Evolutionary conservation across 1,140 invertebrate species (phyloP).

Genomic region (Arctopsyche grandis): DNA sequence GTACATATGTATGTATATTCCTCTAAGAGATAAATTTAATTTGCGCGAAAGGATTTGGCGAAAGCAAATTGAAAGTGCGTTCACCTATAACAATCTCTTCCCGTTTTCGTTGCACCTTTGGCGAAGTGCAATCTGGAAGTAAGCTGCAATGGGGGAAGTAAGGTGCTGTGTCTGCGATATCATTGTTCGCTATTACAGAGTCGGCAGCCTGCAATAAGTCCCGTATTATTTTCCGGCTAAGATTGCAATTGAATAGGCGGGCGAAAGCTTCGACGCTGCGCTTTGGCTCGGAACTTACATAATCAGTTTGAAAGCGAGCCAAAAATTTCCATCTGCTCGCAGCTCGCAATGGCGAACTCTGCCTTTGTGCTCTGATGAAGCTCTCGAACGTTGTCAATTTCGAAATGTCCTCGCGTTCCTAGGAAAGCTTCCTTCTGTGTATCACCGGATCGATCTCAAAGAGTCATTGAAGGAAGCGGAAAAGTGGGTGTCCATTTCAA

Average conservation of each 20-base stretch:
- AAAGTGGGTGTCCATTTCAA: no score
- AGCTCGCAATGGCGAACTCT: no score
- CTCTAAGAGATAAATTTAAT: no score
- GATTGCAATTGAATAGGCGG: conserved; percentile 22
- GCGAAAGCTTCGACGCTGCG: conserved; percentile 13
- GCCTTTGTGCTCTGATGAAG: no score
- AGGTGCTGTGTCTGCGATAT: conserved; percentile 23
- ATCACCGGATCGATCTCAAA: no score
- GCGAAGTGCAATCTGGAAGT: not conserved
- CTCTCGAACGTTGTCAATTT: no score
- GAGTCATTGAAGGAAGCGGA: no score
- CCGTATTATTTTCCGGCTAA: conserved; percentile 33
- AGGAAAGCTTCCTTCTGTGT: no score
- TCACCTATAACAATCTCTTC: no score
- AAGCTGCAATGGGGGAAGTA: not conserved
- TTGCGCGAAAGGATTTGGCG: no score
- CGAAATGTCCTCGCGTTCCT: no score
- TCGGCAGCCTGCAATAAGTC: conserved; percentile 20
- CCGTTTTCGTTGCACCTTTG: not conserved
- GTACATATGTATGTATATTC: not conserved
- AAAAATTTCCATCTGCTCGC: conserved; percentile 23
- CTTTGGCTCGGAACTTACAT: conserved; percentile 21
- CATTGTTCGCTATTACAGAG: conserved; percentile 28
- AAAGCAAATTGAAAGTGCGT: no score
- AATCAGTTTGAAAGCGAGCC: conserved; percentile 34